Base-by-base conservation (phyloP, 2,888 invertebrate species). In the Lysandra coridon region DNA sequence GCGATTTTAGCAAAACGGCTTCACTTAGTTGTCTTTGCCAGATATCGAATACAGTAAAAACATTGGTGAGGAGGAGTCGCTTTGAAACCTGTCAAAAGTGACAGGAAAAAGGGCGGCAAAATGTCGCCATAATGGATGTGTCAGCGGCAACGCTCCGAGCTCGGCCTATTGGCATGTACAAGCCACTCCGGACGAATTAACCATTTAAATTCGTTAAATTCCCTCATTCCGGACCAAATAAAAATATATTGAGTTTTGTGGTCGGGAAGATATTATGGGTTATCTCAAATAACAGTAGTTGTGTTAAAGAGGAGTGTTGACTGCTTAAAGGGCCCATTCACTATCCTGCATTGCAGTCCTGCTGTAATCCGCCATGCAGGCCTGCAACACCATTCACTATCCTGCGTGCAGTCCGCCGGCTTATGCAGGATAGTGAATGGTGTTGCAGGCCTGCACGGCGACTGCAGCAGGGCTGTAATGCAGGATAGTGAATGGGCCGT, bases 101-200 rank as follows among this genome's bases (percentile, higher is more conserved):
- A 92, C 92, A 92, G 92, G 89, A 91, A 94, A 94, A 93, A 93
- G 92, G 94, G 92, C 91, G 93, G 92, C 87, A 91, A 92, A 92
- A 91, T 91, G 92, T 92, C 93, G 90, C 89, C 90, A 90, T 94
- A 94, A 94, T 94, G 93, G 94, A 94, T 93, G 92, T 94, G 94
- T 94, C 94, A 93, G 89, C 89, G 89, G 87, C 92, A 93, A 88
- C 89, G 89, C 88, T 88, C 88, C 87, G 88, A 89, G 89, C 86
- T 88, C 88, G 90, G 88, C 87, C 90, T 89, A 89, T 87, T 87
- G 89, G 88, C 88, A 89, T 89, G 88, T 87, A 87, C 87, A 88
- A 88, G 87, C 86, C 87, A 87, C 89, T 91, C 90, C 88, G 89
- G 85, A 86, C 84, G 90, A 91, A 91, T 92, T 91, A 91, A 89